These are phyloP conservation scores for Aphelenchoides avenae DNA, from an alignment of 1,140 invertebrate species.

Conservation along the genomic window DNA sequence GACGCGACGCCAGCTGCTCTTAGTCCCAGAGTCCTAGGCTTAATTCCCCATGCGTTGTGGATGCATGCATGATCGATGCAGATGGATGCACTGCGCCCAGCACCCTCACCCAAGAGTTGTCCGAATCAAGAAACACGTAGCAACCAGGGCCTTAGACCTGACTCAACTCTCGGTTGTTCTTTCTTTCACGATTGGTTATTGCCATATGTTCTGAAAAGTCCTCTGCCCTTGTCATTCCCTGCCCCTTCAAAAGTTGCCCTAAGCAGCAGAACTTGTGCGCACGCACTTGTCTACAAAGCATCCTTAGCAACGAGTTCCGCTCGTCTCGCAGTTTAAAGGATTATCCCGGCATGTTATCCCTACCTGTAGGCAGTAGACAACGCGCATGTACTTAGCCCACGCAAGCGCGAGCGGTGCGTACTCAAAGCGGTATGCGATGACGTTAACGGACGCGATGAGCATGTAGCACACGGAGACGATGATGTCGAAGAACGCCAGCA, in stretches of 20 bases:
- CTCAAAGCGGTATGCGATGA: conserved; percentile 29
- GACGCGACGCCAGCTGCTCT: too few species aligned
- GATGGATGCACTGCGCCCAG: too few species aligned
- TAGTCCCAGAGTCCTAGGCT: too few species aligned
- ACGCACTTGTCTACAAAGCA: neutral
- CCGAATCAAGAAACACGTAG: neutral
- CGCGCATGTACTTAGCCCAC: conserved; percentile 46
- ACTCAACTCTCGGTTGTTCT: conserved; percentile 7
- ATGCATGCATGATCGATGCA: too few species aligned
- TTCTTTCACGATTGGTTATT: too few species aligned
- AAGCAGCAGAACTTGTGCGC: neutral
- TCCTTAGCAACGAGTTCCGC: neutral
- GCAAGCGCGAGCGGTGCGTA: conserved; percentile 9
- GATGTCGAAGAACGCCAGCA: conserved; percentile 43
- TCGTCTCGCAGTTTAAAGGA: neutral
- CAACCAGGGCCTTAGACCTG: neutral
- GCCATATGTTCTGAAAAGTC: too few species aligned
- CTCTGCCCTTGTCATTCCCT: too few species aligned
- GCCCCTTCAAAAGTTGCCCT: neutral
- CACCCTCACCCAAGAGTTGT: too few species aligned
- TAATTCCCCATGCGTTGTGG: too few species aligned
- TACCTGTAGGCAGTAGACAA: conserved; percentile 48
- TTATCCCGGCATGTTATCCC: neutral
- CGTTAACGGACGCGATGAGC: conserved; percentile 41
- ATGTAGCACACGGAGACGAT: conserved; percentile 43